Evolutionary conservation across 2,113 vertebrate genomes (phyloP), one percentile per base, ranked within the genome.

Genomic region (Pyrgilauda ruficollis): DNA sequence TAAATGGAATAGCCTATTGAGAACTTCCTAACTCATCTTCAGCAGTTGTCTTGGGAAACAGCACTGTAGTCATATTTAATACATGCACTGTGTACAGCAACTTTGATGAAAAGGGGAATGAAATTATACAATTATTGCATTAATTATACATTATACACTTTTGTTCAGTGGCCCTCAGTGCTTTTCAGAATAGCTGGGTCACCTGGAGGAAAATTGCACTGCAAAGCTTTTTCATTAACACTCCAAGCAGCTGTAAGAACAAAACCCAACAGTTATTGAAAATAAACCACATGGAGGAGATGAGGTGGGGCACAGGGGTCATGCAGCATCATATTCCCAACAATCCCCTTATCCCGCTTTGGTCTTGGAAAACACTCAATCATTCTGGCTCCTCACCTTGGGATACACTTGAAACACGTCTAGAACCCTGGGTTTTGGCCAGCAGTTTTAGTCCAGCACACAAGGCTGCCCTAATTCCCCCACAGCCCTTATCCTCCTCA

Each of bases 111-210:
- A 97, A 94, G 75, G 50, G 81, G 75, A 95, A 96, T 88, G 96
- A 96, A 96, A 96, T 94, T 95, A 96, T 73, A 92, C n/a, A 97
- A 97, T 94, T 77, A 95, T 50, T 90, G 76, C 94, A 95, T 95
- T 97, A 97, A 97, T 97, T 97, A 96, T 95, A 97, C 75, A 74
- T 95, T 89, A 95, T 33, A 58, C 28, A 90, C 87, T 96, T 94
- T 93, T 91, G 86, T 90, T 96, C 93, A 74, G 92, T 91, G 91
- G 59, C 56, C 66, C 87, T 95, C 30, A 59, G 59, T 72, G 85
- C 85, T 96, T 91, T 91, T 77, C 67, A 82, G 67, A 90, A 91
- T 64, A 87, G 82, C 35, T 93, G 21, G 69, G 74, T 92, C 83
- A 95, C 83, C 58, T 92, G 66, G 72, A 97, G 46, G 73, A 58